phyloP scores from a whole-genome alignment of 2,888 invertebrate genomes.

The Drosophila monieri region DNA sequence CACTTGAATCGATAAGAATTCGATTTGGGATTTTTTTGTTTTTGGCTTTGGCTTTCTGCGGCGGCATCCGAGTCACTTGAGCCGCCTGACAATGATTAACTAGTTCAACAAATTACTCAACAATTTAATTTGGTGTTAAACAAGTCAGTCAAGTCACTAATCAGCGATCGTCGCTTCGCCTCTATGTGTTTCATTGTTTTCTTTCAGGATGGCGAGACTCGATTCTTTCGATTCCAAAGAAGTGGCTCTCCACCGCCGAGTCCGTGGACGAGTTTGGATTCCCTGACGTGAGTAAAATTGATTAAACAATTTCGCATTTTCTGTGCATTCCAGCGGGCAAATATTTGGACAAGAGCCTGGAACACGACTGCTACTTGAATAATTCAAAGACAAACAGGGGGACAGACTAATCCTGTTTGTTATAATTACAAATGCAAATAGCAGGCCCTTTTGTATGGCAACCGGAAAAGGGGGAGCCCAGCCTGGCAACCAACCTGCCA shows the following conservation, averaged over 20 bases:
- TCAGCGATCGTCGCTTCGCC: conserved; percentile 21
- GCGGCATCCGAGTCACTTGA: conserved; percentile 26
- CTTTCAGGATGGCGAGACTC: conserved; percentile 91
- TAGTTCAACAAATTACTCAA: conserved; percentile 52
- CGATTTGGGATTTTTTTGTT: background rate
- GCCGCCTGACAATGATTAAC: conserved; percentile 63
- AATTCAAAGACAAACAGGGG: conserved; percentile 62
- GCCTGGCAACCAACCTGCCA: conserved; percentile 37
- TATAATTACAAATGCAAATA: conserved; percentile 84
- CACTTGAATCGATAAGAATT: conserved; percentile 29
- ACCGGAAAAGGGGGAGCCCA: conserved; percentile 41
- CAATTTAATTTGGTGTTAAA: conserved; percentile 39
- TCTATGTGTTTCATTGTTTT: conserved; percentile 34
- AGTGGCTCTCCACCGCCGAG: conserved; percentile 86
- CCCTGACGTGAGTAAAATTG: conserved; percentile 83
- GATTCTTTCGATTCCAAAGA: conserved; percentile 88
- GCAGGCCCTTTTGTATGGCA: conserved; percentile 69
- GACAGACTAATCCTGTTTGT: conserved; percentile 80
- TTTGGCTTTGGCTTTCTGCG: conserved; percentile 31
- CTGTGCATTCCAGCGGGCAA: conserved; percentile 42
- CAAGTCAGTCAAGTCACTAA: conserved; percentile 24
- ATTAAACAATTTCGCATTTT: conserved; percentile 63
- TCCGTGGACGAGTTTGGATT: conserved; percentile 84
- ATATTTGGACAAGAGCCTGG: conserved; percentile 57
- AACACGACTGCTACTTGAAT: conserved; percentile 61